Evolutionary conservation across 2,113 vertebrate genomes (phyloP).

Genomic region (Spermophilus dauricus): DNA sequence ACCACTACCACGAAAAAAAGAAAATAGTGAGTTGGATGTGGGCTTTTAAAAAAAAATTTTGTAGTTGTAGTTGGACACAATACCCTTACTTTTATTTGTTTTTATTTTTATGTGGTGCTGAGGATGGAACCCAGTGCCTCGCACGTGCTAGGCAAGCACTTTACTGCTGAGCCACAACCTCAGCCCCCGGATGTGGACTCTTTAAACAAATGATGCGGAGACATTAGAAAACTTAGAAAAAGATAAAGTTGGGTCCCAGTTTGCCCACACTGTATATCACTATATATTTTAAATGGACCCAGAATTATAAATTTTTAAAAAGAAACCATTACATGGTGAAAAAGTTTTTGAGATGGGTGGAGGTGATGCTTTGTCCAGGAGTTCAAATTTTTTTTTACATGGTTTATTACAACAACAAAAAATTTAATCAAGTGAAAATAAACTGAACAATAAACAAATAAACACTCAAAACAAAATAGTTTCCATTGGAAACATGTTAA

Average conservation of each 20-base stretch:
- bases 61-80: too few relatives aligned
- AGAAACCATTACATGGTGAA: neutral
- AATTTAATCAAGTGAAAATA: slow-evolving; percentile 87
- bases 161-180: too few relatives aligned
- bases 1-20: too few relatives aligned
- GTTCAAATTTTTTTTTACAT: slow-evolving; percentile 55
- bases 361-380: too few relatives aligned
- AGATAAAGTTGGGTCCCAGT: neutral
- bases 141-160: too few relatives aligned
- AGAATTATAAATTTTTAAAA: neutral
- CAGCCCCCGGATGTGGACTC: neutral
- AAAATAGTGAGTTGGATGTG: too few relatives aligned
- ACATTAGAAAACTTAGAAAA: neutral
- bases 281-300: neutral
- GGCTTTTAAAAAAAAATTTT: too few relatives aligned
- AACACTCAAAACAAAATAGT: slow-evolving; percentile 87
- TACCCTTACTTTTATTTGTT: too few relatives aligned
- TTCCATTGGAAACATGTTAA: slow-evolving; percentile 92
- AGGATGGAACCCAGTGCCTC: too few relatives aligned
- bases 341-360: neutral
- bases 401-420: slow-evolving; percentile 88
- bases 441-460: slow-evolving; percentile 67
- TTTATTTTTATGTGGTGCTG: too few relatives aligned
- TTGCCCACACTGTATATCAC: neutral
- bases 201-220: neutral